A percentile compares a stretch with the other conserved stretches of the same genome.
Conservation (phyloP, 1,140 invertebrate genomes). For the Uloborus diversus region DNA sequence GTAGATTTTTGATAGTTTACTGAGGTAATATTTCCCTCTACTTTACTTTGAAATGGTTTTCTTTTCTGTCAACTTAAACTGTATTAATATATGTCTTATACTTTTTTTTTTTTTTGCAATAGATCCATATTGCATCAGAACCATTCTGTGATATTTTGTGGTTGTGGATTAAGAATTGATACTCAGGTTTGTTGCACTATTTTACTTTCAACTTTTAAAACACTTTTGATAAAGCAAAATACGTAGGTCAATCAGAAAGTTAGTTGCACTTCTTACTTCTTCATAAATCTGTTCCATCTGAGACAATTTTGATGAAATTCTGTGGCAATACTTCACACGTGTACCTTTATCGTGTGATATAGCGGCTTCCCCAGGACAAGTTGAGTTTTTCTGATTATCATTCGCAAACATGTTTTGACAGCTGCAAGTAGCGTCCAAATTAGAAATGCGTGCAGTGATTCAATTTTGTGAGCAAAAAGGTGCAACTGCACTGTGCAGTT, state of each 20-base stretch:
- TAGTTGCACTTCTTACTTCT: neutral
- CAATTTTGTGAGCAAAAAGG: no score
- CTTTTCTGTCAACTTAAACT: neutral
- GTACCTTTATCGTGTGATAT: neutral
- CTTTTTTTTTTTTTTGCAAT: conserved; percentile 1
- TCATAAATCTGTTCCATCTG: neutral
- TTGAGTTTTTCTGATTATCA: no score
- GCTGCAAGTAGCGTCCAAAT: no score
- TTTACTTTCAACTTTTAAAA: neutral
- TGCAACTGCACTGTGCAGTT: no score
- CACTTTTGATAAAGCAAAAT: neutral
- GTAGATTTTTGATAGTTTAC: no score
- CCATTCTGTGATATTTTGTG: conserved; percentile 26
- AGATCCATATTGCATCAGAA: conserved; percentile 11
- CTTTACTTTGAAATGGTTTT: neutral
- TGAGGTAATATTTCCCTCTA: neutral
- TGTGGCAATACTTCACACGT: neutral
- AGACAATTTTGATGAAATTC: neutral
- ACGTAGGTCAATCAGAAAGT: neutral
- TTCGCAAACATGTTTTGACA: no score
- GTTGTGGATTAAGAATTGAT: conserved; percentile 22
- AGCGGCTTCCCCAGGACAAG: neutral
- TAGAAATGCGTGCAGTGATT: no score
- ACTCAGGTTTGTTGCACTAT: neutral
- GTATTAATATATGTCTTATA: neutral